phyloP scores from a whole-genome alignment of 2,797 vertebrate species.

The Odontamblyopus lacepedii region DNA sequence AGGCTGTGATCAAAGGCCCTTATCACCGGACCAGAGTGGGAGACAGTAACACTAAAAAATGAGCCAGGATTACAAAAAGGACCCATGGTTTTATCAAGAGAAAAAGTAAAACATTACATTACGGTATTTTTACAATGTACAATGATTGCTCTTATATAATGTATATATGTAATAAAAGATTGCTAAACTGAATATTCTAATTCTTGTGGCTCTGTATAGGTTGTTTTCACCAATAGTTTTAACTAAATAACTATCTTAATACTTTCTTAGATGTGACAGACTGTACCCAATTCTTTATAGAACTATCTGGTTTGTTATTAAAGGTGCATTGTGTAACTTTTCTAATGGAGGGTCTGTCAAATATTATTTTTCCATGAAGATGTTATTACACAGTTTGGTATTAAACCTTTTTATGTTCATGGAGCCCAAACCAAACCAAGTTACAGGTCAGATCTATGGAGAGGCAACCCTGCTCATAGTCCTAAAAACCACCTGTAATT shows the following conservation, averaged over 20 bases:
- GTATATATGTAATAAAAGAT: not conserved
- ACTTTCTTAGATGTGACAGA: not conserved
- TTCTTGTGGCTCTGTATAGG: not conserved
- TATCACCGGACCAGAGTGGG: constrained; percentile 70
- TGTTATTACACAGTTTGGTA: no score
- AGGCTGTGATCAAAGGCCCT: constrained; percentile 70
- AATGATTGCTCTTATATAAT: not conserved
- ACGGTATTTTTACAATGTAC: not conserved
- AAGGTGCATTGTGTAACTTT: no score
- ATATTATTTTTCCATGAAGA: no score
- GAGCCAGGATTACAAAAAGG: constrained; percentile 26
- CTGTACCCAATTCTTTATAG: not conserved
- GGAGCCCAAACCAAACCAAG: no score
- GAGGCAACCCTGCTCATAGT: no score
- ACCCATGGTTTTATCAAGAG: constrained; percentile 14
- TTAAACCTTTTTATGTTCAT: no score
- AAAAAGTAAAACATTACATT: not conserved
- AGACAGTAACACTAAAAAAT: constrained; percentile 52
- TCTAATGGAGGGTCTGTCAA: no score
- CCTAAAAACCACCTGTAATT: no score
- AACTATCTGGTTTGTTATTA: not conserved
- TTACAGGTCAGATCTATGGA: no score
- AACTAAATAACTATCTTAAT: not conserved
- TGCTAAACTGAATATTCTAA: not conserved
- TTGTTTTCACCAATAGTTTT: not conserved